Percentiles rank a stretch among this genome's conserved stretches.
Evolutionary conservation across 2,888 invertebrate genomes (phyloP).

Genomic region (Epinotia brunnichana): DNA sequence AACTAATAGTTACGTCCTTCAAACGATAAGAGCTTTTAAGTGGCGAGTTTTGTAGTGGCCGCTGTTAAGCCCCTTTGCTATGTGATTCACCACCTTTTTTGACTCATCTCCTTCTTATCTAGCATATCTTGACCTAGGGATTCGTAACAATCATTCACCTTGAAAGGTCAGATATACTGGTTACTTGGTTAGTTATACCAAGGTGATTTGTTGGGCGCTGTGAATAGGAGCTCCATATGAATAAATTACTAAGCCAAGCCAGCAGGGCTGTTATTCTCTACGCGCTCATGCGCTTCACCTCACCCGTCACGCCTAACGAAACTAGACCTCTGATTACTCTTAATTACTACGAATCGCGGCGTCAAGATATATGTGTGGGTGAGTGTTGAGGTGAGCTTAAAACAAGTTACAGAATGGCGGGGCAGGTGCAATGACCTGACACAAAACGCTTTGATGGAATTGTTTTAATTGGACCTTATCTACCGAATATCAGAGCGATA

Average conservation of each 20-base stretch:
- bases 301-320: too few relatives aligned
- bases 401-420: too few relatives aligned
- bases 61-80: background rate
- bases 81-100: background rate
- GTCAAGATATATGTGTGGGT: too few relatives aligned
- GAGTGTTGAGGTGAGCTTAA: too few relatives aligned
- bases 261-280: slow-evolving; percentile 51
- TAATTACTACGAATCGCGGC: too few relatives aligned
- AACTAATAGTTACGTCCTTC: slow-evolving; percentile 23
- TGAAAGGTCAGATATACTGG: background rate
- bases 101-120: background rate
- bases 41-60: slow-evolving; percentile 17
- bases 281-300: too few relatives aligned
- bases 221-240: slow-evolving; percentile 69
- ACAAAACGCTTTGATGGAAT: slow-evolving; percentile 84
- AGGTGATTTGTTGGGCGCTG: background rate
- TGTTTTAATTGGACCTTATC: slow-evolving; percentile 83
- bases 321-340: too few relatives aligned
- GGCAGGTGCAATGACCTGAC: slow-evolving; percentile 82
- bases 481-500: slow-evolving; percentile 73
- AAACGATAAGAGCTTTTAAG: slow-evolving; percentile 13
- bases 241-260: slow-evolving; percentile 74
- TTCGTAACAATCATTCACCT: background rate
- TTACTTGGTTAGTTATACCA: too few relatives aligned
- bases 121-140: background rate